phyloP scores from a whole-genome alignment of 2,888 invertebrate species.

The Amphimallon solstitiale region DNA sequence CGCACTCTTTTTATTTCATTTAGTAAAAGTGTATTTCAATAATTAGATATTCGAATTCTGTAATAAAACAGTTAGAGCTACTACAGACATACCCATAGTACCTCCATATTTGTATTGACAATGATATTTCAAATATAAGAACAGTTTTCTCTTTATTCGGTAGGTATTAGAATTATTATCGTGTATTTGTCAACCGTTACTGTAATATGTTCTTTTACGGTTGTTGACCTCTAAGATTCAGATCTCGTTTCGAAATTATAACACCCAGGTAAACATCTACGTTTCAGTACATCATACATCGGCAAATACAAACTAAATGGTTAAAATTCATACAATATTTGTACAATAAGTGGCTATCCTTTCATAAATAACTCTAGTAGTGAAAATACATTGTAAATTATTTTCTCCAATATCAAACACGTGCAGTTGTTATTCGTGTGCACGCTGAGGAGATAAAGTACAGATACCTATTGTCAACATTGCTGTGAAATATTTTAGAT shows the following conservation, averaged over 20 bases:
- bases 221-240: constrained; percentile 18
- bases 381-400: too few relatives aligned
- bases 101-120: neutral
- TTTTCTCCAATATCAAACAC: too few relatives aligned
- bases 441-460: too few relatives aligned
- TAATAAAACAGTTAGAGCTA: neutral
- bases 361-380: too few relatives aligned
- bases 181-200: constrained; percentile 14
- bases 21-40: neutral
- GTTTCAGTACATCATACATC: neutral
- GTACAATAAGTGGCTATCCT: too few relatives aligned
- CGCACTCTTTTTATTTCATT: neutral
- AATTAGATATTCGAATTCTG: neutral
- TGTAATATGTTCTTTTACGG: neutral
- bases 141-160: neutral
- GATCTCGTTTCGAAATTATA: constrained; percentile 4
- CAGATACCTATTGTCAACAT: too few relatives aligned
- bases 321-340: too few relatives aligned
- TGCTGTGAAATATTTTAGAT: too few relatives aligned
- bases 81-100: neutral
- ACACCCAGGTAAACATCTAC: neutral
- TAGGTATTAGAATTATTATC: constrained; percentile 16
- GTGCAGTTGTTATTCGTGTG: too few relatives aligned
- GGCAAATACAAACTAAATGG: constrained; percentile 17
- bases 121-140: neutral